Percentiles rank a stretch among this genome's conserved stretches.
phyloP scores from a whole-genome alignment of 2,113 vertebrate species.

The Ceyx cyanopectus region DNA sequence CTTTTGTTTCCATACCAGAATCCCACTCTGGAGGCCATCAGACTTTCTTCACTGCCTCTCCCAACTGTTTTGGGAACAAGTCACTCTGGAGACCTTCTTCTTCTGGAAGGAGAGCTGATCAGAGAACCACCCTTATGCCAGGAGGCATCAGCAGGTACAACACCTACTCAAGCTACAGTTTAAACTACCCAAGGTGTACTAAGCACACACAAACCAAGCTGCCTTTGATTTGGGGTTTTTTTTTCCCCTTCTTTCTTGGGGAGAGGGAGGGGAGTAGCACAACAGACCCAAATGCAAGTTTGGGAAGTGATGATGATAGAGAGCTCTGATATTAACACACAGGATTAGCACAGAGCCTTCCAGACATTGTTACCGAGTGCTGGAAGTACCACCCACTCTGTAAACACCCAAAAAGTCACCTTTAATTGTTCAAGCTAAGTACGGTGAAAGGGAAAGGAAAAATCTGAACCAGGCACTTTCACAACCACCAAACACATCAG shows the following conservation, averaged over 20 bases:
- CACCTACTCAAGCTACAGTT: not conserved
- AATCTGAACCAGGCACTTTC: not conserved
- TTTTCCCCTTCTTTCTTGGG: no score
- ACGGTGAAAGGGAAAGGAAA: not conserved
- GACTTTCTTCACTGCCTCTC: not conserved
- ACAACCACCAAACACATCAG: not conserved
- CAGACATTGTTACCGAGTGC: not conserved
- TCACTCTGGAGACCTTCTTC: not conserved
- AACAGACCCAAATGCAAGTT: not conserved
- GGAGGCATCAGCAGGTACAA: not conserved
- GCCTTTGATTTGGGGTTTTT: not conserved
- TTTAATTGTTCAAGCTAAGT: not conserved
- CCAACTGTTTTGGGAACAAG: not conserved
- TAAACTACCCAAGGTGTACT: not conserved
- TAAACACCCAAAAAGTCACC: constrained; percentile 6
- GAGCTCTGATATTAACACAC: not conserved
- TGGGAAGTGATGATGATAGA: not conserved
- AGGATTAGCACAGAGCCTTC: not conserved
- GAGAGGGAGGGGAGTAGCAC: no score
- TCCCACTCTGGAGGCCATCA: not conserved
- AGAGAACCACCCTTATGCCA: not conserved
- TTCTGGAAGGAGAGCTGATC: not conserved
- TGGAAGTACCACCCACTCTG: constrained; percentile 26
- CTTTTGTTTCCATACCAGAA: not conserved
- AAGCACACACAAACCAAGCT: not conserved